A percentile compares a stretch with the other conserved stretches of the same genome.
Conservation (phyloP, 2,888 invertebrate species). For the Cheilosia vernalis region DNA sequence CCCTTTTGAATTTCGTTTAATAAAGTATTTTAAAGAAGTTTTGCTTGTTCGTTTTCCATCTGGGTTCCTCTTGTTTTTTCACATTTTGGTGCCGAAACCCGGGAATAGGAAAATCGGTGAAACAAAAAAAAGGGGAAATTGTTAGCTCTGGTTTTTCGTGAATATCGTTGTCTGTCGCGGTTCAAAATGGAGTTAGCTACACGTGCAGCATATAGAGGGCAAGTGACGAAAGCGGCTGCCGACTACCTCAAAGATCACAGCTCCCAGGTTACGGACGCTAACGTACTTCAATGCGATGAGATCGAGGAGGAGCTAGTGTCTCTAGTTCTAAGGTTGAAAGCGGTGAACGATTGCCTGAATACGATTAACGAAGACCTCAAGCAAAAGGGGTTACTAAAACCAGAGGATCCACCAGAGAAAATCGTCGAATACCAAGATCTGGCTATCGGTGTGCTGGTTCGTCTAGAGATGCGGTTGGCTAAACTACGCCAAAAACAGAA, state of each 20-base stretch:
- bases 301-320: slow-evolving; percentile 11
- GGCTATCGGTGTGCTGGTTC: not conserved
- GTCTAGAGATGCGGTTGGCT: not conserved
- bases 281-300: not conserved
- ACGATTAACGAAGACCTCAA: not conserved
- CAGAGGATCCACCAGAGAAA: slow-evolving; percentile 1
- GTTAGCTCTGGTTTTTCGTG: not conserved
- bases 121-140: not conserved
- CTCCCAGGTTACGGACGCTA: not conserved
- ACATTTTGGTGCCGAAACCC: slow-evolving; percentile 12
- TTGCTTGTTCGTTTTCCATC: too few relatives aligned
- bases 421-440: slow-evolving; percentile 1
- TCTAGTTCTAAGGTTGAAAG: not conserved
- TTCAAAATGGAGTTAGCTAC: not conserved
- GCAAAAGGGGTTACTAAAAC: not conserved
- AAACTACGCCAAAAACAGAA: not conserved
- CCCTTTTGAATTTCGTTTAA: too few relatives aligned
- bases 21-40: too few relatives aligned
- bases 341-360: too few relatives aligned
- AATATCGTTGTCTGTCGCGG: not conserved
- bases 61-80: too few relatives aligned
- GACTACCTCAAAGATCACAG: not conserved
- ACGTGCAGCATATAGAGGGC: not conserved
- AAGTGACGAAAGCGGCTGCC: not conserved
- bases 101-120: not conserved